A percentile compares a stretch with the other conserved stretches of the same genome.
phyloP scores from a whole-genome alignment of 2,888 invertebrate species.

The Aspidiotus rigidus region DNA sequence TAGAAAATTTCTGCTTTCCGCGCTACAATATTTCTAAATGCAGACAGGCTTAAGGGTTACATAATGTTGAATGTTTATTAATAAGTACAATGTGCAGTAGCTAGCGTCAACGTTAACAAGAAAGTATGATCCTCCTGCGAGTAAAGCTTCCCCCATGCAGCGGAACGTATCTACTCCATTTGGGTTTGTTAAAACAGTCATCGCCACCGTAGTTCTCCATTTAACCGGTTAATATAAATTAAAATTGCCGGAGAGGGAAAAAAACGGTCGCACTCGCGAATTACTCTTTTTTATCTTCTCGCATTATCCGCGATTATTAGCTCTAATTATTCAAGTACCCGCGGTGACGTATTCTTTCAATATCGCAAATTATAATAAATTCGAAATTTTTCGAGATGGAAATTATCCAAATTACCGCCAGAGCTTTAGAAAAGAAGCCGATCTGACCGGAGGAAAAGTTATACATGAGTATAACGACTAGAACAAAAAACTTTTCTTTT shows the following conservation, averaged over 20 bases:
- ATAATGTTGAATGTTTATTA: constrained; percentile 31
- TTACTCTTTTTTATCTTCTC: constrained; percentile 17
- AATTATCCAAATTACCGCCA: no score
- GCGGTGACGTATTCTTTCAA: not conserved
- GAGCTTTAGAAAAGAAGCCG: no score
- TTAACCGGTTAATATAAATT: constrained; percentile 31
- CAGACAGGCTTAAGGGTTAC: constrained; percentile 24
- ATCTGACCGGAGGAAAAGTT: no score
- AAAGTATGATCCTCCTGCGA: constrained; percentile 26
- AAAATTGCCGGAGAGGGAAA: constrained; percentile 1
- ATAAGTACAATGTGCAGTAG: constrained; percentile 27
- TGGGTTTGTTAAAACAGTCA: constrained; percentile 8
- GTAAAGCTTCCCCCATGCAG: constrained; percentile 21
- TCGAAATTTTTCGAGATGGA: not conserved
- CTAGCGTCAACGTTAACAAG: constrained; percentile 28
- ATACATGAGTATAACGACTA: no score
- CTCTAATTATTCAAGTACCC: not conserved
- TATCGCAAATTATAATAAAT: not conserved
- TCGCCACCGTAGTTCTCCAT: constrained; percentile 16
- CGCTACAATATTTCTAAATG: constrained; percentile 17
- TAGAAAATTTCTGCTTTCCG: constrained; percentile 28
- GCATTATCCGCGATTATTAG: constrained; percentile 5
- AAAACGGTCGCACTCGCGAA: constrained; percentile 6
- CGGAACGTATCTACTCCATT: constrained; percentile 12
- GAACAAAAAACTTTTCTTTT: no score